phyloP scores from a whole-genome alignment of 2,113 vertebrate genomes.

The Fulmarus glacialis region DNA sequence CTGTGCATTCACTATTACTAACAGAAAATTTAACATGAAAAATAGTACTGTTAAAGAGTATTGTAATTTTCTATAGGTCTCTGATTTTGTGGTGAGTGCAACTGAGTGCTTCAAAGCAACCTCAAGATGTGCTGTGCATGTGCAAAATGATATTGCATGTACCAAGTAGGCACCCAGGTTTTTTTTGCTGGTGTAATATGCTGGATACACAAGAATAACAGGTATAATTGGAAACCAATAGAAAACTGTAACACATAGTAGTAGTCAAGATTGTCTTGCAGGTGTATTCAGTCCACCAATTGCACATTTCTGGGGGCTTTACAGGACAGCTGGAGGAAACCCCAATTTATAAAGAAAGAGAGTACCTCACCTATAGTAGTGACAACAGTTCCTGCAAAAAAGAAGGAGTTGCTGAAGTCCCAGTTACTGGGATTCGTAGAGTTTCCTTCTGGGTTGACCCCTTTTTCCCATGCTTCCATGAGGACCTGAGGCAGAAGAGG shows the following conservation, averaged over 20 bases:
- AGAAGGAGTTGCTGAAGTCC: conserved; percentile 94
- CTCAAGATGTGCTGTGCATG: not conserved
- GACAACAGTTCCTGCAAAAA: conserved; percentile 91
- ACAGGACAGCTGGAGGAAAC: not conserved
- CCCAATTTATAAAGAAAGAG: not conserved
- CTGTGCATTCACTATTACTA: not conserved
- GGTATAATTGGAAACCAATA: not conserved
- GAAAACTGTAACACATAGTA: not conserved
- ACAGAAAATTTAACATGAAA: not conserved
- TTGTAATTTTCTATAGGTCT: not conserved
- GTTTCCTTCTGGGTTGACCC: conserved; percentile 91
- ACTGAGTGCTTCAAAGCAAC: not conserved
- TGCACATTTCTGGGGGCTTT: not conserved
- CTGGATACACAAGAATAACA: not conserved
- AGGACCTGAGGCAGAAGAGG: conserved; percentile 80
- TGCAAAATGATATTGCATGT: not conserved
- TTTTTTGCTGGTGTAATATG: not conserved
- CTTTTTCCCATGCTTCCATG: conserved; percentile 89
- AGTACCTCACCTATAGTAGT: conserved; percentile 88
- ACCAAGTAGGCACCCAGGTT: not conserved
- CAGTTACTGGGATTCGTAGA: conserved; percentile 93
- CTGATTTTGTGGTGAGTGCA: not conserved
- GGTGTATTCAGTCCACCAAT: not conserved
- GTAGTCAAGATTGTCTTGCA: not conserved
- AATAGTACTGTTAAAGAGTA: not conserved